Percentiles rank a stretch among this genome's conserved stretches.
Evolutionary conservation across 2,888 invertebrate species (phyloP).

Genomic region (Iselma pallidipennis): DNA sequence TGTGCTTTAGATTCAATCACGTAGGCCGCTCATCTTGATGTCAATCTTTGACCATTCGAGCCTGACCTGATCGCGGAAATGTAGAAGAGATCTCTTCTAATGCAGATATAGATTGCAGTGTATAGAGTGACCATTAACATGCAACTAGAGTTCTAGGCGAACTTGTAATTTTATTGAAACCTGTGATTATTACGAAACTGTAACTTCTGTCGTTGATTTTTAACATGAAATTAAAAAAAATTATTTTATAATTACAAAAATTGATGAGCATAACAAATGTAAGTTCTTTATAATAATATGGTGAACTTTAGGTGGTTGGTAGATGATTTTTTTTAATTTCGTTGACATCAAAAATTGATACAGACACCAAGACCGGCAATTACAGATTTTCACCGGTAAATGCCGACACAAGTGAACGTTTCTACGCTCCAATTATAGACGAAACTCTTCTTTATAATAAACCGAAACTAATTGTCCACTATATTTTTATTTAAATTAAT

Average conservation of each 20-base stretch:
- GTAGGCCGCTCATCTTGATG: constrained; percentile 34
- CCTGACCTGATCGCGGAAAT: constrained; percentile 32
- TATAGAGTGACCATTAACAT: background rate
- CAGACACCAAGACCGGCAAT: constrained; percentile 7
- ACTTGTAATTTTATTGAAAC: background rate
- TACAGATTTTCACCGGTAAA: constrained; percentile 12
- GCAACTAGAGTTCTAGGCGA: background rate
- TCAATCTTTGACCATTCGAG: constrained; percentile 33
- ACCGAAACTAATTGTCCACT: background rate
- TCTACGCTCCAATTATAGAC: background rate
- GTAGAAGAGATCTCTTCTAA: background rate
- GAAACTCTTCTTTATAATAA: background rate
- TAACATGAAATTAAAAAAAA: too few species aligned
- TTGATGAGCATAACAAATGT: too few species aligned
- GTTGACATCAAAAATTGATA: constrained; percentile 23
- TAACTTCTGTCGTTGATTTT: too few species aligned
- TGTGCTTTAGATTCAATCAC: constrained; percentile 38
- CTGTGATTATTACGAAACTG: too few species aligned
- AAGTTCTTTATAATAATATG: too few species aligned
- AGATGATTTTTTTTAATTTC: constrained; percentile 19
- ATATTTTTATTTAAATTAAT: background rate
- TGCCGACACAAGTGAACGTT: background rate
- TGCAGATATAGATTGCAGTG: background rate
- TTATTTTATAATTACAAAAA: too few species aligned
- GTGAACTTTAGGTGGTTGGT: too few species aligned